Base-by-base conservation (phyloP, 2,888 invertebrate species). In the Tigriopus californicus region DNA sequence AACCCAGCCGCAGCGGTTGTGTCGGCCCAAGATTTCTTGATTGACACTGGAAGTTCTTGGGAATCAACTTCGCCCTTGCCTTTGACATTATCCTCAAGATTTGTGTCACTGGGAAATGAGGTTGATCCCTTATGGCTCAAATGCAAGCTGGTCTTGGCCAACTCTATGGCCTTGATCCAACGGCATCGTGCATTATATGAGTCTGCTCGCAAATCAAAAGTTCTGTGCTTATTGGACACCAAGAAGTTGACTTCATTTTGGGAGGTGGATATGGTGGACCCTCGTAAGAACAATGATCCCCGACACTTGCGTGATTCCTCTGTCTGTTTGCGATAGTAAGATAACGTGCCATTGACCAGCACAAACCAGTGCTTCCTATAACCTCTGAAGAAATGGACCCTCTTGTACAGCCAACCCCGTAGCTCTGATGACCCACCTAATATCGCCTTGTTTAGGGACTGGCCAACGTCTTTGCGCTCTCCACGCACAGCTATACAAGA, bases 291-390 rank as follows among this genome's bases (percentile, higher is more conserved):
- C 68, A 99, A 95, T 62, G 91, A 92, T 60, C 98, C 98, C 42
- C 98, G 81, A 71, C 98, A 99, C 15, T 97, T 91, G 72, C 97
- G 94, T 46, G 85, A 83, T 83, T 97, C 91, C 75, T 98, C 98
- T 10, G 89, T 86, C 72, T 91, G 94, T 70, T 88, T 94, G 75
- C 97, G 87, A 81, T 91, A 92, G 74, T 92, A 92, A 63, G 90
- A 91, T 68, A 95, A 80, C 67, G 89, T 80, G 70, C 92, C 94
- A 77, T 95, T 91, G 69, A 92, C 89, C 69, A 99, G 80, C 67
- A 98, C 95, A 77, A 98, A 99, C 95, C 97, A 99, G 69, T 97
- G 80, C 71, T 92, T 82, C 73, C 95, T 95, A 74, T 98, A 98
- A 67, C 98, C 76, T 75, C 94, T 94, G 63, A 98, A 78, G 74